A percentile compares a stretch with the other conserved stretches of the same genome.
Evolutionary conservation across 1,140 invertebrate genomes (phyloP).

Genomic region (Drosophila carrolli): DNA sequence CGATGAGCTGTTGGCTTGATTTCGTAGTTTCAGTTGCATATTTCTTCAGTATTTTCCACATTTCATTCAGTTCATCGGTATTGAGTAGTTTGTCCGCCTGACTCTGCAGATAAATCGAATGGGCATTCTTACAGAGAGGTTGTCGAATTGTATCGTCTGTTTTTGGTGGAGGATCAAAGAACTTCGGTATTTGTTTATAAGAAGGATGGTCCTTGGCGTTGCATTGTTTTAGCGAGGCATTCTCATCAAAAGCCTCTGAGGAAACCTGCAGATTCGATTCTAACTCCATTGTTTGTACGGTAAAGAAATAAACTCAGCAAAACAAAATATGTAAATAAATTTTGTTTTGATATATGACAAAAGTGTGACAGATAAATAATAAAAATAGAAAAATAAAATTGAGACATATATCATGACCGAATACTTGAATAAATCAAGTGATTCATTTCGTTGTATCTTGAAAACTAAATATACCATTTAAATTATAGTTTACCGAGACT

Average conservation of each 20-base stretch:
- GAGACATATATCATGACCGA: too few species aligned
- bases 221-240: too few species aligned
- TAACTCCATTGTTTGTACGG: slow-evolving; percentile 46
- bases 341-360: not conserved
- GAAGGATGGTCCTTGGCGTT: slow-evolving; percentile 45
- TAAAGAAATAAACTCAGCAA: not conserved
- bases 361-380: not conserved
- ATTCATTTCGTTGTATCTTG: too few species aligned
- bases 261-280: slow-evolving; percentile 27
- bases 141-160: slow-evolving; percentile 91
- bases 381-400: not conserved
- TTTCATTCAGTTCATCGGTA: slow-evolving; percentile 93
- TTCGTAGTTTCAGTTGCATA: slow-evolving; percentile 90
- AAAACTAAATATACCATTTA: too few species aligned
- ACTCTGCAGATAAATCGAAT: slow-evolving; percentile 93
- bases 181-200: slow-evolving; percentile 88
- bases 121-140: slow-evolving; percentile 94
- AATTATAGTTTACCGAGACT: too few species aligned
- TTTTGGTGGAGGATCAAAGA: slow-evolving; percentile 91
- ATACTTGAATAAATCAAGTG: not conserved
- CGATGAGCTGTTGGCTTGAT: slow-evolving; percentile 92
- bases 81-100: slow-evolving; percentile 93
- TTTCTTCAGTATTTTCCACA: slow-evolving; percentile 93
- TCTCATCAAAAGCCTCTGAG: too few species aligned
- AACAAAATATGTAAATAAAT: slow-evolving; percentile 4